phyloP scores from a whole-genome alignment of 2,113 vertebrate genomes.

The Gyps fulvus region DNA sequence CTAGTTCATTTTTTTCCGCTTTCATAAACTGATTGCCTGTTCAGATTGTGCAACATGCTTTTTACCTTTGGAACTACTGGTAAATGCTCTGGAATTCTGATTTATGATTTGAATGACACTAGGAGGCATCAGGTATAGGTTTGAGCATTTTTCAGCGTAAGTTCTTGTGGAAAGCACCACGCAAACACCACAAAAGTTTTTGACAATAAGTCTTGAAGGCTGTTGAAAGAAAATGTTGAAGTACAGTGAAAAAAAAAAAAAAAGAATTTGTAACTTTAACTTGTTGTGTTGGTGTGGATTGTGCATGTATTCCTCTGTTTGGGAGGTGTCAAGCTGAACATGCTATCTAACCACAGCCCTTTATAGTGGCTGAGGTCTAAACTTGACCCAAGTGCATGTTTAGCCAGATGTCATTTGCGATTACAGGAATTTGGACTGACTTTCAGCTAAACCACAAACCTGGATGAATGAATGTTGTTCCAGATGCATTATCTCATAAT shows the following conservation, averaged over 20 bases:
- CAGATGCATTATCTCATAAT: slow-evolving; percentile 66
- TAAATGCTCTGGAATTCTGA: neutral
- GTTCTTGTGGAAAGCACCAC: neutral
- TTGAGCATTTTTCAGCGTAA: neutral
- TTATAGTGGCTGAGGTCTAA: slow-evolving; percentile 39
- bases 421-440: slow-evolving; percentile 43
- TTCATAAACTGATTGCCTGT: neutral
- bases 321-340: slow-evolving; percentile 1
- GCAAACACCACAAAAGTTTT: neutral
- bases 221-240: neutral
- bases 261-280: neutral
- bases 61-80: neutral
- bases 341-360: neutral
- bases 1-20: accelerated
- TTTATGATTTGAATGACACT: neutral
- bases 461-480: slow-evolving; percentile 61
- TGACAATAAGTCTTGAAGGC: neutral
- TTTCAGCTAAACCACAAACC: slow-evolving; percentile 52
- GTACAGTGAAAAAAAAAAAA: too few species aligned
- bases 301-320: neutral
- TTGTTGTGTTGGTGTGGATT: neutral
- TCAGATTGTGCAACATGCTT: neutral
- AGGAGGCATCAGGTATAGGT: neutral
- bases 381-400: slow-evolving; percentile 43
- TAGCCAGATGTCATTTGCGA: slow-evolving; percentile 39